These are phyloP conservation scores for Drosophila affinis DNA, from an alignment of 2,888 invertebrate genomes.

Conservation along the genomic window DNA sequence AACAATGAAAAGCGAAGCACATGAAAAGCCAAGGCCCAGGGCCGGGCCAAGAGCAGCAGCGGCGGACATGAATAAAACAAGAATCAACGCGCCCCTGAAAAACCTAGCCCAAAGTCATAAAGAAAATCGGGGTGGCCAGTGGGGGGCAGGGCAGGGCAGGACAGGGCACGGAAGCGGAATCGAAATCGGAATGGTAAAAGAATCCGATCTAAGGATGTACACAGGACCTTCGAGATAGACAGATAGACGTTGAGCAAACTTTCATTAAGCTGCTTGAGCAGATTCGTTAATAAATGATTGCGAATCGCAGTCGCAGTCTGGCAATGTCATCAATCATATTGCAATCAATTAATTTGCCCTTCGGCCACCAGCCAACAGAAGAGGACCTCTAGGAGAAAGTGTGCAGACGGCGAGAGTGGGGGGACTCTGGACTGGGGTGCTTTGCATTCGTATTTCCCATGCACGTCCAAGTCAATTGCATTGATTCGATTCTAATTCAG, in stretches of 20 bases:
- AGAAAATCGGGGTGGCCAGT: conserved; percentile 6
- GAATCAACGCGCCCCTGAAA: conserved; percentile 69
- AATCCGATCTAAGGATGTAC: background rate
- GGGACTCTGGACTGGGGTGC: background rate
- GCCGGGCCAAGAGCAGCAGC: conserved; percentile 18
- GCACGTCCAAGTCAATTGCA: conserved; percentile 64
- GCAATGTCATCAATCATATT: conserved; percentile 72
- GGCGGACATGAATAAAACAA: conserved; percentile 68
- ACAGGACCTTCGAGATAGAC: background rate
- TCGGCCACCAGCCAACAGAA: conserved; percentile 17
- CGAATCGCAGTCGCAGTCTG: conserved; percentile 65
- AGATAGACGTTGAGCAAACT: conserved; percentile 45
- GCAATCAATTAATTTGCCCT: conserved; percentile 70
- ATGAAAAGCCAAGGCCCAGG: conserved; percentile 62
- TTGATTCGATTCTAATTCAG: conserved; percentile 48
- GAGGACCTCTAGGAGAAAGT: background rate
- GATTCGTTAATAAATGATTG: conserved; percentile 73
- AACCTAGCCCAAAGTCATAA: conserved; percentile 58
- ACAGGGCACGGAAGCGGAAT: background rate
- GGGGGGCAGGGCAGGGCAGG: too few species aligned
- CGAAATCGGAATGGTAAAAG: conserved; percentile 1
- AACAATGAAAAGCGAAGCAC: conserved; percentile 65
- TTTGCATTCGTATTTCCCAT: conserved; percentile 60
- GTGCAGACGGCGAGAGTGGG: background rate
- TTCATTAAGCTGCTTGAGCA: conserved; percentile 68